These are phyloP conservation scores for Metalampra italica DNA, from an alignment of 2,888 invertebrate species.

Conservation along the genomic window DNA sequence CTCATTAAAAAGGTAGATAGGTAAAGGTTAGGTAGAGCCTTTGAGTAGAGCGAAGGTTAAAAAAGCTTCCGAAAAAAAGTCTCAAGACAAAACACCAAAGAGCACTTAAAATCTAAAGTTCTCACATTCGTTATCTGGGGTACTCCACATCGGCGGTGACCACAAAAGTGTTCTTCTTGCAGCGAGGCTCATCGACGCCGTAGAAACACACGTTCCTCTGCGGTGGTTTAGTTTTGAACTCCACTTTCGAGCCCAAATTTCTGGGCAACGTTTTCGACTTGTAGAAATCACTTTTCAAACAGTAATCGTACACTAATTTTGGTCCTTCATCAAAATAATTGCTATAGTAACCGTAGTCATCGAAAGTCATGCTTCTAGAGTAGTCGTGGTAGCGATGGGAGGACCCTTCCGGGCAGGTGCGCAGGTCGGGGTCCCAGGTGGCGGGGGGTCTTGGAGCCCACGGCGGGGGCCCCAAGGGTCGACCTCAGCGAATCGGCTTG, in stretches of 20 bases:
- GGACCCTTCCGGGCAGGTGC: slow-evolving; percentile 57
- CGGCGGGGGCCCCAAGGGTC: slow-evolving; percentile 70
- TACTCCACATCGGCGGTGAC: slow-evolving; percentile 62
- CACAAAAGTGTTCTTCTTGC: slow-evolving; percentile 41
- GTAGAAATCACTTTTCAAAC: slow-evolving; percentile 63
- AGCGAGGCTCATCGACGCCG: slow-evolving; percentile 43
- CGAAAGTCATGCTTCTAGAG: slow-evolving; percentile 54
- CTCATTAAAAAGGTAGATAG: no score
- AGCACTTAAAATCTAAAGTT: neutral
- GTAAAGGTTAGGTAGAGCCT: no score
- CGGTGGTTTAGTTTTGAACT: slow-evolving; percentile 42
- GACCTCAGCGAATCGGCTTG: slow-evolving; percentile 75
- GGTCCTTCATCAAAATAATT: slow-evolving; percentile 61
- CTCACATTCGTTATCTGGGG: slow-evolving; percentile 56
- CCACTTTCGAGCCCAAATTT: slow-evolving; percentile 56
- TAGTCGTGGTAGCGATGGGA: slow-evolving; percentile 40
- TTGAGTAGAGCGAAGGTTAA: no score
- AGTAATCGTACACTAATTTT: slow-evolving; percentile 59
- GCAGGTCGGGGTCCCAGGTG: slow-evolving; percentile 39
- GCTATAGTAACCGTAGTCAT: slow-evolving; percentile 60
- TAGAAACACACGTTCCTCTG: slow-evolving; percentile 60
- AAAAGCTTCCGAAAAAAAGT: neutral
- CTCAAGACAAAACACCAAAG: neutral
- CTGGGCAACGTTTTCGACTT: slow-evolving; percentile 62
- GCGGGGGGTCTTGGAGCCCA: slow-evolving; percentile 69